Percentiles rank a stretch among this genome's conserved stretches.
Conservation (phyloP, 2,797 vertebrate species). For the Tiaroga cobitis region DNA sequence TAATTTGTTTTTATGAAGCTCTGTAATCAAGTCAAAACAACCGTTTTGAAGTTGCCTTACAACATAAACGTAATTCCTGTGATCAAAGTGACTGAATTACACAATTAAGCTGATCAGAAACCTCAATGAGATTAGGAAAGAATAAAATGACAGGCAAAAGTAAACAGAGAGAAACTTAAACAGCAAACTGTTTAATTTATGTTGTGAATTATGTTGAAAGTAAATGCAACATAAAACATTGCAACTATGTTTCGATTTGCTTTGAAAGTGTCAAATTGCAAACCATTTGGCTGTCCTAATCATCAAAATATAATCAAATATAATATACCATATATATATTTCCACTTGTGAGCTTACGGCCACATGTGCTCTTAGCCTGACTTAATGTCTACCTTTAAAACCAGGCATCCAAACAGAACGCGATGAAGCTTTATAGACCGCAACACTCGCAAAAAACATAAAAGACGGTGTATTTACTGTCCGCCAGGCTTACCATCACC, state of each 20-base stretch:
- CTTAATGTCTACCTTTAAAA: constrained; percentile 78
- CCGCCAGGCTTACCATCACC: constrained; percentile 82
- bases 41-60: constrained; percentile 61
- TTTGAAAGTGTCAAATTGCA: not conserved
- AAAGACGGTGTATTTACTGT: constrained; percentile 75
- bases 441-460: constrained; percentile 73
- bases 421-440: constrained; percentile 74
- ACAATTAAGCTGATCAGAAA: constrained; percentile 75
- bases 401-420: constrained; percentile 66
- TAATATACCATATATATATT: too few species aligned
- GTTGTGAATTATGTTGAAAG: not conserved
- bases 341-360: constrained; percentile 62
- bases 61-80: constrained; percentile 62
- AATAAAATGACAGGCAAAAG: constrained; percentile 60
- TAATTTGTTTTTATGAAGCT: constrained; percentile 40
- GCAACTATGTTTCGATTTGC: not conserved
- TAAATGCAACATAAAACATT: constrained; percentile 14
- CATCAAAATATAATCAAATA: constrained; percentile 25
- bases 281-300: not conserved
- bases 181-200: constrained; percentile 7
- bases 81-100: constrained; percentile 74
- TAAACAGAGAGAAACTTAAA: constrained; percentile 39
- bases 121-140: constrained; percentile 69
- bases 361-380: constrained; percentile 55
- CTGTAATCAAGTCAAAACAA: constrained; percentile 32